A percentile compares a stretch with the other conserved stretches of the same genome.
These are phyloP conservation scores for Eutolmus rufibarbis DNA, from an alignment of 2,888 invertebrate species.

Conservation along the genomic window DNA sequence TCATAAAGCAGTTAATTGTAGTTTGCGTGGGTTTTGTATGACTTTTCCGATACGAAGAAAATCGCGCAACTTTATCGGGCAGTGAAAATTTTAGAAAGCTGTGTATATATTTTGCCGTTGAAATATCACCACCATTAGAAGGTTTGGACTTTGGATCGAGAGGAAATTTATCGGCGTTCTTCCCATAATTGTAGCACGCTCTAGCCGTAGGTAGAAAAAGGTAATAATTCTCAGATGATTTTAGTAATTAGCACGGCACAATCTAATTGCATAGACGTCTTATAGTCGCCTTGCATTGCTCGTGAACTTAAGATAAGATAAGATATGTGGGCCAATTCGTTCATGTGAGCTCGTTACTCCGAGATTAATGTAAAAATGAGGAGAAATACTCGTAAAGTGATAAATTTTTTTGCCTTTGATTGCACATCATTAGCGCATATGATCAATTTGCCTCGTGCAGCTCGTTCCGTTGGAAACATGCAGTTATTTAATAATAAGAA, in stretches of 20 bases:
- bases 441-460: background rate
- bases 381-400: background rate
- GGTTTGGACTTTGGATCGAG: background rate
- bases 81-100: background rate
- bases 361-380: background rate
- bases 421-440: background rate
- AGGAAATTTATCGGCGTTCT: background rate
- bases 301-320: background rate
- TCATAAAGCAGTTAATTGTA: constrained; percentile 13
- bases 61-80: background rate
- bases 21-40: constrained; percentile 9
- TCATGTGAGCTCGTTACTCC: background rate
- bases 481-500: background rate
- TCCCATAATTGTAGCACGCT: background rate
- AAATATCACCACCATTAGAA: background rate
- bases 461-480: background rate
- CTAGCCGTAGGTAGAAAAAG: background rate
- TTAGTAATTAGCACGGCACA: background rate
- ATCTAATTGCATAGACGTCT: background rate
- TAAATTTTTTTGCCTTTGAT: background rate
- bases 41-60: background rate
- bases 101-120: background rate
- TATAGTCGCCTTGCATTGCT: background rate
- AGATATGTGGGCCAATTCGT: background rate
- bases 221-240: background rate